Evolutionary conservation across 2,888 invertebrate species (phyloP), one percentile per base, ranked within the genome.

Genomic region (Cylloceria caligata): DNA sequence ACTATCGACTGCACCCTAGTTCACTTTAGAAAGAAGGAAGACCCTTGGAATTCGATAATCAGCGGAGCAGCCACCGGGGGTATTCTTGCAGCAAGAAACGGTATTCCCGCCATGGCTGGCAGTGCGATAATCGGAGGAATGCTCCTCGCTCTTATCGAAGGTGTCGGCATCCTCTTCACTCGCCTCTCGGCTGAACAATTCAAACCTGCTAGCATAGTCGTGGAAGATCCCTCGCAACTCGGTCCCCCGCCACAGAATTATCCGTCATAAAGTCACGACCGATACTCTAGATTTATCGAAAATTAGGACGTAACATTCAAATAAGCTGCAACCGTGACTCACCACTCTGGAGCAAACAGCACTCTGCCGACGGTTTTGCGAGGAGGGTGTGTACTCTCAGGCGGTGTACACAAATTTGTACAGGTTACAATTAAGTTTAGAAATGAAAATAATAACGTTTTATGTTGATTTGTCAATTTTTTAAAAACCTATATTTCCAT

Each of bases 1-100:
- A 98, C 98, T 65, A 98, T 99, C 86, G 99, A 99, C 93, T 99
- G 99, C 92, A 96, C 98, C 16, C 93, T 99, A 86, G 98, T 99
- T 13, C 97, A 98, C 91, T 93, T 98, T 85, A 94, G 99, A 83
- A 96, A 98, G 93, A 99, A 99, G 92, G 99, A 99, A 94, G 99
- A 99, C 92, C 99, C 99, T 0, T 99, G 99, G 98, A 99, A 98
- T 92, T 97, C 97, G 0, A 98, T 98, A 30, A 97, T 97, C 89
- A 97, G 97, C 93, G 99, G 99, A 0, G 99, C 99, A 7, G 95
- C 98, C 0, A 99, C 99, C 30, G 99, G 99, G 73, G 99, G 98
- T 52, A 97, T 99, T 86, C 94, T 99, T 83, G 98, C 99, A 39
- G 98, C 99, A n/a, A 95, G 99, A 94, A 98, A 97, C 94, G 97